Evolutionary conservation across 1,140 invertebrate genomes (phyloP), one percentile per base, ranked within the genome.

Genomic region (Metaphire vulgaris): DNA sequence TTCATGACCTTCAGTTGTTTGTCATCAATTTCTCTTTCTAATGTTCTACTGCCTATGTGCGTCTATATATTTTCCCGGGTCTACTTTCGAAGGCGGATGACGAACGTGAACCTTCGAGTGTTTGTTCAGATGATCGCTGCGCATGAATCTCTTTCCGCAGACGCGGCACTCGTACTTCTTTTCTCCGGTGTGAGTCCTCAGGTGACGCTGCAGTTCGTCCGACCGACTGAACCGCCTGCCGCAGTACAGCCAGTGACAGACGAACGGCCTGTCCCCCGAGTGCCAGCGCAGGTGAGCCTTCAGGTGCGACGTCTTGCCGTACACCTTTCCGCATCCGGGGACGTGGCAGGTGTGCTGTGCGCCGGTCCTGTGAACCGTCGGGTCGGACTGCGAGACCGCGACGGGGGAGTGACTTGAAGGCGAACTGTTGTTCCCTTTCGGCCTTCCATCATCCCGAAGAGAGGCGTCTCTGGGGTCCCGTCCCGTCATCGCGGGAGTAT

Each of bases 301-400:
- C 26, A 98, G 86, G 86, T 98, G 96, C 1, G 94, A 97, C 0
- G 95, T 97, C 86, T 98, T 98, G 2, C 94, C 94, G 81, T 98
- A 98, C 30, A 98, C 95, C 88, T 98, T 98, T 81, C 93, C 94
- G 86, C 97, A 99, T 30, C 95, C 95, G 0, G 93, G 89, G 78
- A 97, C 93, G 84, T 98, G 96, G 83, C 97, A 99, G 69, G 96
- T 91, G 84, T 99, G 97, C 82, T n/a, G n/a, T n/a, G n/a, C n/a
- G n/a, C n/a, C n/a, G n/a, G n/a, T n/a, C n/a, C n/a, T n/a, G n/a
- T n/a, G n/a, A n/a, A n/a, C n/a, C n/a, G n/a, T n/a, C n/a, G n/a
- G n/a, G n/a, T n/a, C n/a, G n/a, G n/a, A n/a, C n/a, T n/a, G n/a
- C n/a, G n/a, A n/a, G n/a, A n/a, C n/a, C n/a, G n/a, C n/a, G n/a